Percentiles rank a stretch among this genome's conserved stretches.
Conservation (phyloP, 1,140 invertebrate genomes). For the Nephila pilipes region DNA sequence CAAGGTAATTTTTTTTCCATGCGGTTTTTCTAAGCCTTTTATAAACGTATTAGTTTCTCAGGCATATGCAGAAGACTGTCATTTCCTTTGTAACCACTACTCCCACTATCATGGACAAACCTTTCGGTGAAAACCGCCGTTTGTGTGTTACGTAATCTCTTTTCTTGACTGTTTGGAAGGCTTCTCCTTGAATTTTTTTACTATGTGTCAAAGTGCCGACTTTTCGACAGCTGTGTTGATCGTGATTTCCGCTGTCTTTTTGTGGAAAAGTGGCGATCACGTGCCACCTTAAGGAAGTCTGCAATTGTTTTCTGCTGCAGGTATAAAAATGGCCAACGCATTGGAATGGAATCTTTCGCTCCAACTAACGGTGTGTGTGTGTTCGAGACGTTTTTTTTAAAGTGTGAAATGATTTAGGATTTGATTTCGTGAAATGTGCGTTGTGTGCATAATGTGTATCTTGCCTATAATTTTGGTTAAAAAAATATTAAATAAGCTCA, state of each 20-base stretch:
- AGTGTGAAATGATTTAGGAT: no score
- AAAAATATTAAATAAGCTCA: no score
- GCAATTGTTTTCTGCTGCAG: not conserved
- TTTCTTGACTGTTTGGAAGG: conserved; percentile 11
- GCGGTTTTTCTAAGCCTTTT: not conserved
- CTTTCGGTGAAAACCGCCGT: not conserved
- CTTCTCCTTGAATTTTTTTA: conserved; percentile 12
- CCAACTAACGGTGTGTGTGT: no score
- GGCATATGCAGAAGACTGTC: no score
- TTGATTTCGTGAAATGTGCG: no score
- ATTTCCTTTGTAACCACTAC: not conserved
- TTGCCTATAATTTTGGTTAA: no score
- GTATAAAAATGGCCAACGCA: no score
- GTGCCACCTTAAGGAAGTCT: not conserved
- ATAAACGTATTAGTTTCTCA: not conserved
- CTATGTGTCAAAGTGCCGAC: not conserved
- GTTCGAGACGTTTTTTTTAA: no score
- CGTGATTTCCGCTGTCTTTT: conserved; percentile 42
- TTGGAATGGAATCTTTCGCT: no score
- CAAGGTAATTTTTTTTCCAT: not conserved
- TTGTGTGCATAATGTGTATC: no score
- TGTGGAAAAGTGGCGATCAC: not conserved
- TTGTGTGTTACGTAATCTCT: not conserved
- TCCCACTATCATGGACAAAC: not conserved
- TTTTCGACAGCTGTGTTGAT: conserved; percentile 43